phyloP scores from a whole-genome alignment of 1,140 invertebrate genomes.

The Drosophila parabipectinata region DNA sequence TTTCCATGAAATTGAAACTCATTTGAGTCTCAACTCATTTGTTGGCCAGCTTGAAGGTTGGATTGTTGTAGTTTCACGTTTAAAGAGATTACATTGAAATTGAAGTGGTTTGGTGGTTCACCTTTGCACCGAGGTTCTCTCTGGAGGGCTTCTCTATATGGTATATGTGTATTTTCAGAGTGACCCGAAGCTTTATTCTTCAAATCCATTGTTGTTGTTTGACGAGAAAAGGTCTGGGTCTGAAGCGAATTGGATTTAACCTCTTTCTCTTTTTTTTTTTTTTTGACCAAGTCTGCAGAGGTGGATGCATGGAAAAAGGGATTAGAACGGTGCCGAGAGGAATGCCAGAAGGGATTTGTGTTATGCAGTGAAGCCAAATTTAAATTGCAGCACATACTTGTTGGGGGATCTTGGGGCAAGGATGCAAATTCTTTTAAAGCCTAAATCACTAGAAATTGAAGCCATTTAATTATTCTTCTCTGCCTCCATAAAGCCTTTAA shows the following conservation, averaged over 20 bases:
- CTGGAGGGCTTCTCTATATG: too few relatives aligned
- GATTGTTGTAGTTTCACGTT: conserved; percentile 69
- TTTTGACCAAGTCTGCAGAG: conserved; percentile 22
- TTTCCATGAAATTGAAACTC: conserved; percentile 64
- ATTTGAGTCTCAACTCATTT: conserved; percentile 57
- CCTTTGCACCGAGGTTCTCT: conserved; percentile 14
- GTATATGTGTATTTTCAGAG: conserved; percentile 18
- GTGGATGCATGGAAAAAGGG: conserved; percentile 59
- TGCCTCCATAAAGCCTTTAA: too few relatives aligned
- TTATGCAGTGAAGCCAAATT: conserved; percentile 43
- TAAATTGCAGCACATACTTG: conserved; percentile 46
- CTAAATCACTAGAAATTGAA: neutral
- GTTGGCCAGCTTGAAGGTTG: conserved; percentile 25
- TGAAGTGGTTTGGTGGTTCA: conserved; percentile 59
- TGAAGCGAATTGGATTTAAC: conserved; percentile 76
- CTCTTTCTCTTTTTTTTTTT: conserved; percentile 27
- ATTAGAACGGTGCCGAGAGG: conserved; percentile 32
- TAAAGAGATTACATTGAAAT: conserved; percentile 79
- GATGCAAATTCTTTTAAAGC: conserved; percentile 1
- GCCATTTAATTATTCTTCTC: too few relatives aligned
- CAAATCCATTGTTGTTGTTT: conserved; percentile 54
- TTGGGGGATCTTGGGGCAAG: conserved; percentile 15
- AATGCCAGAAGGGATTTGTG: conserved; percentile 38
- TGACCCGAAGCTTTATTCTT: conserved; percentile 57
- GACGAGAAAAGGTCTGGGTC: conserved; percentile 18